Conservation (phyloP, 2,113 vertebrate genomes). For the human (Homo sapiens) region DNA sequence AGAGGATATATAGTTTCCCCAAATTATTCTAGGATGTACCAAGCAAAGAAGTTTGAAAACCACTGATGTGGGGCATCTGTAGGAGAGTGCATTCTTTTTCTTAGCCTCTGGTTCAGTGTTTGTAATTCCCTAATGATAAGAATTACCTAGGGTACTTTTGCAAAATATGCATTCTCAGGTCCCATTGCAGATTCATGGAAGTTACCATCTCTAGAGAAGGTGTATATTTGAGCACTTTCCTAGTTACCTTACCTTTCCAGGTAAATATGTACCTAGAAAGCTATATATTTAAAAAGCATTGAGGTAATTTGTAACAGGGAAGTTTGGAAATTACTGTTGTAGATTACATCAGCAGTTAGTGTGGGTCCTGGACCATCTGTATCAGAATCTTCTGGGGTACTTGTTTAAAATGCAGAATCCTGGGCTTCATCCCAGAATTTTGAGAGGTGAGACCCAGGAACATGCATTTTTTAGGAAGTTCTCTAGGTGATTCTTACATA, state of each 20-base stretch:
- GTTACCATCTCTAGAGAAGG: background rate
- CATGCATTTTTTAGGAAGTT: background rate
- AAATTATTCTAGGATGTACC: background rate
- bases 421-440: background rate
- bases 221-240: background rate
- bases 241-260: background rate
- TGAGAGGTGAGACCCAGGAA: background rate
- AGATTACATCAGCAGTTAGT: background rate
- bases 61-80: background rate
- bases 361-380: background rate
- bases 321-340: background rate
- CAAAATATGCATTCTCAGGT: background rate
- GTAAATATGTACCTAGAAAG: background rate
- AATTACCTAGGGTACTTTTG: background rate
- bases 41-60: background rate
- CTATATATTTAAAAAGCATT: background rate
- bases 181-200: background rate
- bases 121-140: background rate
- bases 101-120: background rate
- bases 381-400: background rate
- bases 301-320: background rate
- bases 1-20: background rate
- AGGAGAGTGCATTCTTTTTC: background rate
- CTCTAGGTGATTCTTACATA: background rate
- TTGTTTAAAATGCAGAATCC: background rate